A percentile compares a stretch with the other conserved stretches of the same genome.
phyloP scores from a whole-genome alignment of 2,113 vertebrate species.

The Lasiurus borealis region DNA sequence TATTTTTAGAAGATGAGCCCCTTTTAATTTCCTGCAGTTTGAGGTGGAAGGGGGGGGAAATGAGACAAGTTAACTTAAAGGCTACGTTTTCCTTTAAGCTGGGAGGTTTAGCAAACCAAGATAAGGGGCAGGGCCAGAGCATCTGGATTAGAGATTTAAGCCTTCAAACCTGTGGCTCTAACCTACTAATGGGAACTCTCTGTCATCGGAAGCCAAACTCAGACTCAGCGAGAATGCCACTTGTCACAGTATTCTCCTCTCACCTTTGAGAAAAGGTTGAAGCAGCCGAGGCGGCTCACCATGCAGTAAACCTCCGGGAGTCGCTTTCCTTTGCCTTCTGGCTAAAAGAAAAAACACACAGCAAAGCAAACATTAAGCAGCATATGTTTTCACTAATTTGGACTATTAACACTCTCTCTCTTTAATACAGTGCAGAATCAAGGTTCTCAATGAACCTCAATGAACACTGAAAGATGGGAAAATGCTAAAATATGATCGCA shows the following conservation, averaged over 20 bases:
- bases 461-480: neutral
- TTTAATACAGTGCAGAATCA: neutral
- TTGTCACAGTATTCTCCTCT: constrained; percentile 60
- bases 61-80: neutral
- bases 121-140: neutral
- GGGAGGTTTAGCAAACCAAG: constrained; percentile 11
- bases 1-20: constrained; percentile 1
- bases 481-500: neutral
- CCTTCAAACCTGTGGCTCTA: neutral
- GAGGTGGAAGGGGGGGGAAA: no score
- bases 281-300: constrained; percentile 97
- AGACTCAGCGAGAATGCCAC: neutral
- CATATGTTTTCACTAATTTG: neutral
- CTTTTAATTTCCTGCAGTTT: neutral
- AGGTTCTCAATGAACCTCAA: neutral
- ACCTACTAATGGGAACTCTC: neutral
- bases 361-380: neutral
- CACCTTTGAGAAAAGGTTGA: constrained; percentile 99
- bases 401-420: neutral
- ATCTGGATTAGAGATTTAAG: neutral
- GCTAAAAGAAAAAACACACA: constrained; percentile 83
- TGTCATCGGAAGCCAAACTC: neutral
- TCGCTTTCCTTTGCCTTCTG: constrained; percentile 95
- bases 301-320: constrained; percentile 98
- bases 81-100: neutral